Evolutionary conservation across 2,888 invertebrate genomes (phyloP).

Genomic region (Eristalis intricaria): DNA sequence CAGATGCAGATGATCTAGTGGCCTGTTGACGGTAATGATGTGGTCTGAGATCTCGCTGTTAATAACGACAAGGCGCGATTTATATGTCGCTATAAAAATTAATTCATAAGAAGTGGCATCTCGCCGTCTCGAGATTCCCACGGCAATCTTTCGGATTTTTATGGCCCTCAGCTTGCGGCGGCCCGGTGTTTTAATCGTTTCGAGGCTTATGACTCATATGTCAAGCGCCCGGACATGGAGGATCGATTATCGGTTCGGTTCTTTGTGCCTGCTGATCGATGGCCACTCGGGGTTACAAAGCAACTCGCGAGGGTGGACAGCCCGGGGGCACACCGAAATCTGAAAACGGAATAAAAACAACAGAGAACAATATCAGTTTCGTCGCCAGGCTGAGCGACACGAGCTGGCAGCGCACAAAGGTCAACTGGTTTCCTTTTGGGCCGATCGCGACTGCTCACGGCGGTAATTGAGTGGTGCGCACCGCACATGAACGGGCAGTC

Average conservation of each 20-base stretch:
- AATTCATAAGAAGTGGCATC: conserved; percentile 36
- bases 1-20: conserved; percentile 50
- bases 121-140: conserved; percentile 37
- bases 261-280: background rate
- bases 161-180: background rate
- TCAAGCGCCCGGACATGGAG: background rate
- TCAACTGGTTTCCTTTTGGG: conserved; percentile 65
- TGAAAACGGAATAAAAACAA: background rate
- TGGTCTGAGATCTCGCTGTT: conserved; percentile 60
- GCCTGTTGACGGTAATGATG: conserved; percentile 59
- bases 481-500: conserved; percentile 12
- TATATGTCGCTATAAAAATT: conserved; percentile 54
- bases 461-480: conserved; percentile 39
- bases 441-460: background rate
- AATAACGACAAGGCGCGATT: conserved; percentile 64
- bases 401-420: conserved; percentile 39
- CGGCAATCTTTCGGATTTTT: conserved; percentile 43
- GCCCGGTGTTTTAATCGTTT: background rate
- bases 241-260: background rate
- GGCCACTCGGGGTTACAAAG: background rate
- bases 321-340: background rate
- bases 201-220: conserved; percentile 8
- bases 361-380: background rate
- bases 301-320: too few species aligned
- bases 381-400: background rate